phyloP scores from a whole-genome alignment of 1,140 invertebrate species.

The Xylocopa sonorina region DNA sequence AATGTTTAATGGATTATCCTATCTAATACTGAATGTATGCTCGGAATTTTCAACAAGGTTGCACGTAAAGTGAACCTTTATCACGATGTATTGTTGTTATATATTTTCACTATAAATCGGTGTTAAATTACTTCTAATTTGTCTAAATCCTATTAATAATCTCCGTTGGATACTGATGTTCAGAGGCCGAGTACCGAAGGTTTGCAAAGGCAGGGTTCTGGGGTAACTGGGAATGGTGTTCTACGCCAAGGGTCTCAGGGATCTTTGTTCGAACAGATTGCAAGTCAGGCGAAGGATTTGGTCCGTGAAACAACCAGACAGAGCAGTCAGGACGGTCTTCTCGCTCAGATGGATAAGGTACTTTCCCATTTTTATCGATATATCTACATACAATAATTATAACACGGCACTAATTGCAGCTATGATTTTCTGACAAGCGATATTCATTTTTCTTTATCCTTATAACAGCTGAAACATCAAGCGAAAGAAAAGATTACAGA shows the following conservation, averaged over 20 bases:
- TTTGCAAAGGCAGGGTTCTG: slow-evolving; percentile 71
- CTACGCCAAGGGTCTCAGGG: slow-evolving; percentile 89
- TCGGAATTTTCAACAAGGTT: too few relatives aligned
- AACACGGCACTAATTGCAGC: too few relatives aligned
- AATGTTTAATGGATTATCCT: too few relatives aligned
- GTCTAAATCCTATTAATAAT: too few relatives aligned
- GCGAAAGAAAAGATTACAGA: slow-evolving; percentile 87
- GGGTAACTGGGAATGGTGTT: slow-evolving; percentile 80
- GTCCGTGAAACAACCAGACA: slow-evolving; percentile 93
- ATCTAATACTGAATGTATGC: too few relatives aligned
- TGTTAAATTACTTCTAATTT: not conserved
- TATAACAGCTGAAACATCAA: slow-evolving; percentile 83
- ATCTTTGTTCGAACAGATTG: slow-evolving; percentile 92
- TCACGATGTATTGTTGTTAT: not conserved
- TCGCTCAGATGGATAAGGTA: slow-evolving; percentile 94
- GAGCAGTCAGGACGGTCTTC: slow-evolving; percentile 92
- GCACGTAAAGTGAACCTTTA: too few relatives aligned
- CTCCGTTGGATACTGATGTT: slow-evolving; percentile 66
- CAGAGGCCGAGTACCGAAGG: slow-evolving; percentile 48
- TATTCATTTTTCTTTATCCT: not conserved
- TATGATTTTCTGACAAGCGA: too few relatives aligned
- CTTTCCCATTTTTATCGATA: too few relatives aligned
- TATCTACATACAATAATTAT: too few relatives aligned
- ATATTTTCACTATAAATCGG: too few relatives aligned
- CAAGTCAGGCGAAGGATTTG: slow-evolving; percentile 92